Conservation (phyloP, 2,888 invertebrate species). For the Cephus spinipes region DNA sequence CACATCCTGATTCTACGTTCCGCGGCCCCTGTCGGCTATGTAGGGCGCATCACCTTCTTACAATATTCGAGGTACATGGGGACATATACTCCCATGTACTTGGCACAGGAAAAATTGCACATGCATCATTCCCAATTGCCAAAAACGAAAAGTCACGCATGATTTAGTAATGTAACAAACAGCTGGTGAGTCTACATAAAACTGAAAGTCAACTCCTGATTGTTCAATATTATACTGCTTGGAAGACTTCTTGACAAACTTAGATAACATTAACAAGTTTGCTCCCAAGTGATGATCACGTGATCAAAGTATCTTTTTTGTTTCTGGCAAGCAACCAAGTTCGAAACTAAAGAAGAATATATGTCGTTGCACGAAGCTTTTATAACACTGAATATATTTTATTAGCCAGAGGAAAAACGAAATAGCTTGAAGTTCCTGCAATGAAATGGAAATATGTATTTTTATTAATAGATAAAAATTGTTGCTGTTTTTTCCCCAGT, state of each 20-base stretch:
- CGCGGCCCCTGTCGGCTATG: too few species aligned
- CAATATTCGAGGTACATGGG: too few species aligned
- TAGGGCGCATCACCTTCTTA: too few species aligned
- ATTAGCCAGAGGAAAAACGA: not conserved
- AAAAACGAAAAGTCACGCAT: not conserved
- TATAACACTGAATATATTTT: not conserved
- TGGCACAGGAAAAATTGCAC: not conserved
- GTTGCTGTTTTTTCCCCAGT: not conserved
- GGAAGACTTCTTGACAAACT: not conserved
- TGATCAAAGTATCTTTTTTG: not conserved
- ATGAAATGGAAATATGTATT: not conserved
- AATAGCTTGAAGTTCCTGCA: not conserved
- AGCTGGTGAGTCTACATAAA: not conserved
- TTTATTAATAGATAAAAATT: not conserved
- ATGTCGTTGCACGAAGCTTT: not conserved
- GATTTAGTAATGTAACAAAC: too few species aligned
- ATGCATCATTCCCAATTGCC: not conserved
- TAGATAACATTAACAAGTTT: not conserved
- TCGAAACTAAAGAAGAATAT: not conserved
- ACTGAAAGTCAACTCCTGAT: not conserved
- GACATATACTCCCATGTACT: not conserved
- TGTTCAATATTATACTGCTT: not conserved
- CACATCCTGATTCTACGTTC: too few species aligned
- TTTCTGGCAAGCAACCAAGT: not conserved
- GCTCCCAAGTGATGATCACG: not conserved